Evolutionary conservation across 1,140 invertebrate genomes (phyloP).

Genomic region (Drosophila repleta): DNA sequence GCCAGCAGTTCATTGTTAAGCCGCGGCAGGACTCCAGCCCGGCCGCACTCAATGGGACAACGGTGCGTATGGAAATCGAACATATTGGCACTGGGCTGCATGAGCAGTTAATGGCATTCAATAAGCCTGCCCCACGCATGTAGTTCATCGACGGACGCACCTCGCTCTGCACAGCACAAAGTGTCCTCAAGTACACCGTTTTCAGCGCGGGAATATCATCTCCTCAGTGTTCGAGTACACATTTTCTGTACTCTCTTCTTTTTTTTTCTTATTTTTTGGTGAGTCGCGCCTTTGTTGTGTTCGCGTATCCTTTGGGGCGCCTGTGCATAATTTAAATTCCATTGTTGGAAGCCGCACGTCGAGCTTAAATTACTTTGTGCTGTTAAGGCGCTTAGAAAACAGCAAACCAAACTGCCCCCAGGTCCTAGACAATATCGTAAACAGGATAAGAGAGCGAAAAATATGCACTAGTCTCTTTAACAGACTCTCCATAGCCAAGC

Average conservation of each 20-base stretch:
- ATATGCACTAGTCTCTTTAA: not conserved
- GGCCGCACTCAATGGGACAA: slow-evolving; percentile 24
- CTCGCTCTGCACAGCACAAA: slow-evolving; percentile 7
- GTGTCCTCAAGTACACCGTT: slow-evolving; percentile 17
- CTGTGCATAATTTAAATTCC: slow-evolving; percentile 55
- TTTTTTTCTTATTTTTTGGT: not conserved
- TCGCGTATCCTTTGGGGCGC: slow-evolving; percentile 34
- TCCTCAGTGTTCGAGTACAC: slow-evolving; percentile 1
- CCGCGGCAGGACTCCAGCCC: slow-evolving; percentile 24
- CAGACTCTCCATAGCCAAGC: too few relatives aligned
- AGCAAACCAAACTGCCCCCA: slow-evolving; percentile 17
- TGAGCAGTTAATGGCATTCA: slow-evolving; percentile 26
- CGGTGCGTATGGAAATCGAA: slow-evolving; percentile 32
- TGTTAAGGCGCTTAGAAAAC: slow-evolving; percentile 48
- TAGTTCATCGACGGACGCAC: slow-evolving; percentile 21
- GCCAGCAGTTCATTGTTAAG: slow-evolving; percentile 55
- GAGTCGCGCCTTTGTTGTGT: slow-evolving; percentile 22
- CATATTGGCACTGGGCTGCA: slow-evolving; percentile 13
- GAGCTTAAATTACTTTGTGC: slow-evolving; percentile 49
- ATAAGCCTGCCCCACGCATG: slow-evolving; percentile 5
- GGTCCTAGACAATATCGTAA: slow-evolving; percentile 28
- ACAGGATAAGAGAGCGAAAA: slow-evolving; percentile 8
- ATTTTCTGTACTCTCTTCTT: not conserved
- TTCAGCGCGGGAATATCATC: slow-evolving; percentile 18
- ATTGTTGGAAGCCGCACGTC: slow-evolving; percentile 20